Base-by-base conservation (phyloP, 92 coral and sea anemone genomes). In the Heteractis magnifica region DNA sequence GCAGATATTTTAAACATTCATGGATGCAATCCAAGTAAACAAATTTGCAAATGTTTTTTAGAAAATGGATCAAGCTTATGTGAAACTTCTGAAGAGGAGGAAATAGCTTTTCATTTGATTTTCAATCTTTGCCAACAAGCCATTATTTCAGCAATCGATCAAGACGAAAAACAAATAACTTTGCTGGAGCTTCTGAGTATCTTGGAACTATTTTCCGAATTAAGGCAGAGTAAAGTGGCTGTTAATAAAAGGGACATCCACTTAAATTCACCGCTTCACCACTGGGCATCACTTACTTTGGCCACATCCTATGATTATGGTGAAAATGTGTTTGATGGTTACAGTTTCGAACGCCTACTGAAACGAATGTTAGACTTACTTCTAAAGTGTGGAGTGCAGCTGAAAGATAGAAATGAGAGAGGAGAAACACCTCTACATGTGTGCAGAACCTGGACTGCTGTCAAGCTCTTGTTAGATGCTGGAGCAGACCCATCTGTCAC, bases 331-430 rank as follows among this genome's bases (percentile, higher is more conserved):
- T 60, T 60, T 14, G 68, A 60, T 60, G 68, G 12, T 4, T 60
- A 60, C 68, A 60, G 68, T 60, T 60, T 60, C 19, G n/a, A 14
- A 14, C 68, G n/a, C 4, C 8, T 60, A 4, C 4, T 60, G 19
- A 60, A 60, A 16, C 4, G 19, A 4, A 4, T 34, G 7, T 44
- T 68, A 19, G n/a, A 81, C 4, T 70, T 59, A 8, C 84, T 60
- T 21, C 12, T 65, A 6, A 14, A 26, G 16, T 65, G 75, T 82
- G 68, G 64, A 82, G 21, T 53, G 26, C 49, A 75, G 77, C 77
- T 81, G 6, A 81, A 81, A 12, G 26, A 68, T 14, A 52, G 18
- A n/a, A 81, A 81, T 65, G 18, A 16, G 12, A n/a, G n/a, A n/a
- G n/a, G n/a, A n/a, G n/a, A n/a, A n/a, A n/a, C n/a, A n/a, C n/a